Conservation (phyloP, 2,113 vertebrate genomes). For the Ivindomyrus marchei region DNA sequence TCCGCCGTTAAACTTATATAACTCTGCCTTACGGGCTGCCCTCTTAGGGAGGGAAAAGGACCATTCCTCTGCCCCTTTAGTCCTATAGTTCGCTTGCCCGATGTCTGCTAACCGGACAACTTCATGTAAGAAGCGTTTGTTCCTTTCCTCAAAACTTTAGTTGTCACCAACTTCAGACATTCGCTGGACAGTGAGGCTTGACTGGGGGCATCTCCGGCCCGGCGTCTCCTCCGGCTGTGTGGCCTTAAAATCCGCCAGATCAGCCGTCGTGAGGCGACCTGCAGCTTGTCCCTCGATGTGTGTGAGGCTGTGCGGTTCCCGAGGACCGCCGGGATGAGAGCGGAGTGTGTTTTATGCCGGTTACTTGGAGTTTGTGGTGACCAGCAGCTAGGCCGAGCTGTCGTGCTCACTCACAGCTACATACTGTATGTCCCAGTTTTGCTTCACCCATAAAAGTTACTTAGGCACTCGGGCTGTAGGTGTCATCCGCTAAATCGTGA, state of each 20-base stretch:
- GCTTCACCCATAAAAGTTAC: not conserved
- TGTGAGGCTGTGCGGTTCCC: not conserved
- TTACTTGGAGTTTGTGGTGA: not conserved
- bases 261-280: not conserved
- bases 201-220: not conserved
- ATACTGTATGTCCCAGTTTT: not conserved
- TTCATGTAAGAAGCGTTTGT: not conserved
- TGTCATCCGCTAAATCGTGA: not conserved
- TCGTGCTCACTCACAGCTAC: not conserved
- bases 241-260: not conserved
- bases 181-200: not conserved
- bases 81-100: not conserved
- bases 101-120: not conserved
- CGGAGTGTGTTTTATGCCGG: not conserved
- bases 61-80: not conserved
- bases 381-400: not conserved
- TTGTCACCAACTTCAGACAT: slow-evolving; percentile 13
- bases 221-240: not conserved
- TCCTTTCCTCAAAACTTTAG: not conserved
- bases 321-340: not conserved
- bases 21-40: not conserved
- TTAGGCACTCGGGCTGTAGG: not conserved
- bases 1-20: too few relatives aligned
- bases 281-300: not conserved
- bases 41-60: not conserved